Base-by-base conservation (phyloP, 2,113 vertebrate species). In the Paedocypris sp. region DNA sequence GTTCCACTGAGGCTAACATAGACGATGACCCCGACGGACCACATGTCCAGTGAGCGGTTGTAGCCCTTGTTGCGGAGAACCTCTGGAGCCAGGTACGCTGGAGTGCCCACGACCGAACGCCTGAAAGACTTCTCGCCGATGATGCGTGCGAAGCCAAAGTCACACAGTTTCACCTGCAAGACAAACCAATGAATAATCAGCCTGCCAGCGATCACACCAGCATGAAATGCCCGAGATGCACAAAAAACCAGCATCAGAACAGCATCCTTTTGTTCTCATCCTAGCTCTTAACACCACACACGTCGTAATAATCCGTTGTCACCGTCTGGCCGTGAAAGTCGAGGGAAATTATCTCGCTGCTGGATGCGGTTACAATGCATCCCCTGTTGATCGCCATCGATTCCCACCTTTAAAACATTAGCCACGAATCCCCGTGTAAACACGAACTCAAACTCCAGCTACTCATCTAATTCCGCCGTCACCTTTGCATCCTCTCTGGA, bases 21-120 rank as follows among this genome's bases (percentile, higher is more conserved):
- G 76, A 98, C 85, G 74, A 98, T 97, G 63, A 98, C 94, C 2
- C 94, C 94, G 12, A 98, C 94, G 1, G 93, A 97, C 94, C 94
- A 98, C 94, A 98, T 97, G 81, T 98, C 94, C 60, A 98, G 81
- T 0, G 94, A 98, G 32, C 94, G 90, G 78, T 98, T 98, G 64
- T 98, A 98, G 62, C 94, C 92, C 75, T 95, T 97, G 84, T 97
- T 97, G 19, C 94, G 81, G 15, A 98, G 83, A 3, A 98, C 94
- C 68, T 98, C 94, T 1, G 94, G 94, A 13, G 94, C 94, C 39
- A 98, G 83, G 64, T 98, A 97, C 6, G 94, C 94, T 29, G 94
- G 94, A 0, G 94, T 98, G 22, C 94, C 94, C 1, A 98, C 94
- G 66, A 98, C 93, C 1, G 94, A 98, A 3, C 94, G 90, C 29